Base-by-base conservation (phyloP, 2,888 invertebrate species). In the Allacma fusca region DNA sequence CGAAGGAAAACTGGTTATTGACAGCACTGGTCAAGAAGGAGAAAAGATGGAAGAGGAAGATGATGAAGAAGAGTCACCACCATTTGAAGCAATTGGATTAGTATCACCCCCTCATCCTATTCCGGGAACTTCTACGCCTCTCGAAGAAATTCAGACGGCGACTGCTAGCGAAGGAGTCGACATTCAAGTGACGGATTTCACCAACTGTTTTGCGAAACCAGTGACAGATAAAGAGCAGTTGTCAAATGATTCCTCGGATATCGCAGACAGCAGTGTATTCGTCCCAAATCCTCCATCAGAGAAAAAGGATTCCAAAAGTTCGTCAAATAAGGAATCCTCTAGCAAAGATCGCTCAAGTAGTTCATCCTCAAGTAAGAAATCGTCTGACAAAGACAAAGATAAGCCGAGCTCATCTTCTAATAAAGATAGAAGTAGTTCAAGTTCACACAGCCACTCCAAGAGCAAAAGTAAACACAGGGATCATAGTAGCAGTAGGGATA, bases 31-130 rank as follows among this genome's bases (percentile, higher is more conserved):
- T 23, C 40, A 4, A 23, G 76, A 24, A 65, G 68, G 68, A n/a
- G 77, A 75, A 85, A 87, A 71, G 86, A 85, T 24, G 85, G 86
- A 86, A 78, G 84, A 72, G 0, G 88, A 89, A 69, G 88, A 88
- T 57, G 87, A 86, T 80, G 83, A 84, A 7, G 90, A 89, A 81
- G 88, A 91, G 76, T 91, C 91, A 75, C 91, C 91, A 0, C 89
- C 90, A 0, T 91, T 91, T 85, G 91, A 91, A 84, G 91, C 90
- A 0, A 86, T 91, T 28, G 89, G 89, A 80, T 88, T 87, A 80
- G 78, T 79, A 0, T 81, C 83, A 9, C 83, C 81, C n/a, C 78
- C 86, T 85, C 85, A 76, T 64, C 43, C 71, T 19, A 59, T 76
- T 19, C 44, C 62, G 5, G 67, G 23, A 1, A 16, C 70, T 59